phyloP scores from a whole-genome alignment of 2,888 invertebrate species.

The Agrochola circellaris region DNA sequence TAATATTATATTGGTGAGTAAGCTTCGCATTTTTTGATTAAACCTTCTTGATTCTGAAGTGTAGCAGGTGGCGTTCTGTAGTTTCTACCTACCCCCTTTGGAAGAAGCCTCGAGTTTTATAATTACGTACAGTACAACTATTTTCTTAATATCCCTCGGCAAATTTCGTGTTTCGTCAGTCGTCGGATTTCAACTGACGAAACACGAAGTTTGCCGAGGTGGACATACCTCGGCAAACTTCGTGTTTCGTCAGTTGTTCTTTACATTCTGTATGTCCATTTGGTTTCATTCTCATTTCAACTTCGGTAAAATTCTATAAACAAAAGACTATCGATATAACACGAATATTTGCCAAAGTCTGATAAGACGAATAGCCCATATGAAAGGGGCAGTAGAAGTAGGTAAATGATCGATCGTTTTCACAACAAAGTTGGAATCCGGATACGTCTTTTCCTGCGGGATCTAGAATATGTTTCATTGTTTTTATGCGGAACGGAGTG shows the following conservation, averaged over 20 bases:
- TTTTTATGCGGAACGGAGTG: neutral
- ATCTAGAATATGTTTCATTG: conserved; percentile 10
- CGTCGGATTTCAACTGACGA: no score
- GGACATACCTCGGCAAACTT: no score
- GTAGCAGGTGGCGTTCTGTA: neutral
- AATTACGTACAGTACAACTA: no score
- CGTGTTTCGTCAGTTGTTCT: no score
- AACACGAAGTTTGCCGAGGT: no score
- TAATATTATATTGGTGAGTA: conserved; percentile 22
- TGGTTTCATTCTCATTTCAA: neutral
- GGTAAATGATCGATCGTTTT: conserved; percentile 25
- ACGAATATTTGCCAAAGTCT: neutral
- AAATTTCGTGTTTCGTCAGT: no score
- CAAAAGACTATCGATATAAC: neutral
- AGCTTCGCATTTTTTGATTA: neutral
- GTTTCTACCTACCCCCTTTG: neutral
- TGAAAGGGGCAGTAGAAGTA: neutral
- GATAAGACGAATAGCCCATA: neutral
- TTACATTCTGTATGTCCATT: no score
- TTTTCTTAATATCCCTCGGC: no score
- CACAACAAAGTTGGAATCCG: neutral
- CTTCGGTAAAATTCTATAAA: neutral
- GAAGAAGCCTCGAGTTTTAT: neutral
- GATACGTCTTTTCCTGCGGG: neutral
- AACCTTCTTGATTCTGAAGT: neutral